Conservation (phyloP, 2,888 invertebrate genomes). For the Notodonta ziczac region DNA sequence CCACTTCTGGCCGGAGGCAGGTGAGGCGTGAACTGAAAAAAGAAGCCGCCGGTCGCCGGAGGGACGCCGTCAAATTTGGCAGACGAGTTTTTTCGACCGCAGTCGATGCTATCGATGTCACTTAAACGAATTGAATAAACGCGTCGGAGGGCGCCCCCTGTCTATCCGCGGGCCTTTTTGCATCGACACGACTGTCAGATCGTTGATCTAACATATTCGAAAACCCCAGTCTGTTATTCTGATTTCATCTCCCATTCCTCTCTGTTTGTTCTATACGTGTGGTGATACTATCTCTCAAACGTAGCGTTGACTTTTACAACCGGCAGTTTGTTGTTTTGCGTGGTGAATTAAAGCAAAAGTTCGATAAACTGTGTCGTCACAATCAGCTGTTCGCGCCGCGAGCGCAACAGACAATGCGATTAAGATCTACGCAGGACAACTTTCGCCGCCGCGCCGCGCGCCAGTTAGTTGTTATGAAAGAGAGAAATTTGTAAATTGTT, state of each 20-base stretch:
- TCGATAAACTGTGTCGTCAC: slow-evolving; percentile 75
- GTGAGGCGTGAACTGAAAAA: slow-evolving; percentile 77
- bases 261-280: slow-evolving; percentile 29
- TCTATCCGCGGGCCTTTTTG: slow-evolving; percentile 51
- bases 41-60: slow-evolving; percentile 58
- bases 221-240: slow-evolving; percentile 40
- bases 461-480: slow-evolving; percentile 86
- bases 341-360: slow-evolving; percentile 68
- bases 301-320: slow-evolving; percentile 31
- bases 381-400: slow-evolving; percentile 81
- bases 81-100: slow-evolving; percentile 79
- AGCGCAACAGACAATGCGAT: slow-evolving; percentile 85
- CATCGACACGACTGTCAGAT: slow-evolving; percentile 42
- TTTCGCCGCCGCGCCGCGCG: slow-evolving; percentile 84
- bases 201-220: slow-evolving; percentile 41
- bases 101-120: slow-evolving; percentile 81
- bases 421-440: slow-evolving; percentile 86
- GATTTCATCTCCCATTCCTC: slow-evolving; percentile 26
- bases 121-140: slow-evolving; percentile 83
- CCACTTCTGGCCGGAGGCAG: slow-evolving; percentile 66
- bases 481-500: slow-evolving; percentile 86
- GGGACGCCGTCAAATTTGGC: slow-evolving; percentile 71
- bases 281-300: slow-evolving; percentile 18
- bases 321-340: slow-evolving; percentile 36
- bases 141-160: slow-evolving; percentile 66